These are phyloP conservation scores for Rhinophrynus dorsalis DNA, from an alignment of 2,797 vertebrate species.

Conservation along the genomic window DNA sequence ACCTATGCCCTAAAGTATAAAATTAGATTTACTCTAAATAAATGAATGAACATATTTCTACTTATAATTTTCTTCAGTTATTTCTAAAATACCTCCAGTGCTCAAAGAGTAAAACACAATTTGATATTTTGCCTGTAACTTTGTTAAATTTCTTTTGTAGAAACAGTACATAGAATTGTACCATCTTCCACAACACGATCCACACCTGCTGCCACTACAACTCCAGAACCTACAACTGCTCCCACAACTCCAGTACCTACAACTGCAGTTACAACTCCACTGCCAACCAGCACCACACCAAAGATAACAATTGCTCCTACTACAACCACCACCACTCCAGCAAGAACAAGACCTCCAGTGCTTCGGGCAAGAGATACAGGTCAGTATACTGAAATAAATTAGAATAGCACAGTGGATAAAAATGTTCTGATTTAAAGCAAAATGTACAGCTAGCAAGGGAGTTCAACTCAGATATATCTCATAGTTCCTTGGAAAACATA, in stretches of 20 bases:
- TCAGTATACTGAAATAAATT: constrained; percentile 48
- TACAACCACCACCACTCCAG: constrained; percentile 46
- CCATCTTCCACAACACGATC: neutral
- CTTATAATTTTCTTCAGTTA: too few species aligned
- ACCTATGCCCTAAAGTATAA: too few species aligned
- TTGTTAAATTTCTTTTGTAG: neutral
- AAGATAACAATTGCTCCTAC: constrained; percentile 50
- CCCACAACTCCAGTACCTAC: constrained; percentile 38
- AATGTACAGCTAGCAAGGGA: too few species aligned
- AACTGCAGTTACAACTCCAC: constrained; percentile 45
- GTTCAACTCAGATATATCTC: too few species aligned
- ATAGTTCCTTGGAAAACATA: too few species aligned
- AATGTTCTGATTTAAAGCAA: neutral
- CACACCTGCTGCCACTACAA: constrained; percentile 4
- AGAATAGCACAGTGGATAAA: neutral
- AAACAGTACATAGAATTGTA: constrained; percentile 22
- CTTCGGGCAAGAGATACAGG: constrained; percentile 77
- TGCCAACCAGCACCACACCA: constrained; percentile 52
- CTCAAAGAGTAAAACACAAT: too few species aligned
- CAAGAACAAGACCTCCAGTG: constrained; percentile 62
- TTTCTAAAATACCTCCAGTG: too few species aligned
- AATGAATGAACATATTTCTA: too few species aligned
- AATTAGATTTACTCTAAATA: too few species aligned
- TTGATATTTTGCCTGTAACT: too few species aligned
- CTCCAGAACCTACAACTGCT: constrained; percentile 6